Conservation (phyloP, 2,113 vertebrate genomes). For the Todiramphus chloris region DNA sequence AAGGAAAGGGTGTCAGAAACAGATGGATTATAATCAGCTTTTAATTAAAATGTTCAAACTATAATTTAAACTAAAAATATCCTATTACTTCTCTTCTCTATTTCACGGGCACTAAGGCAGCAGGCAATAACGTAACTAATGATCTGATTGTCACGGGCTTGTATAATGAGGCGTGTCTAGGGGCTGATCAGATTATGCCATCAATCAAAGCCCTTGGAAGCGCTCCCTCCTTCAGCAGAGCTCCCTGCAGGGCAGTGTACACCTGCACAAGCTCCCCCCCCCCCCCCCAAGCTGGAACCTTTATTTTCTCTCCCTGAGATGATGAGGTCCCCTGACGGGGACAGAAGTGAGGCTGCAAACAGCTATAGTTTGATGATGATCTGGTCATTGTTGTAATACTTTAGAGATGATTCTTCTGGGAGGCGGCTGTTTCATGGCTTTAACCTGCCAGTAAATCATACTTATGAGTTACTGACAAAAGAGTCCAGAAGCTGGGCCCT, state of each 20-base stretch:
- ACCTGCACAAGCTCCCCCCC: neutral
- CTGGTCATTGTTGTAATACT: neutral
- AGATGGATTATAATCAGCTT: constrained; percentile 22
- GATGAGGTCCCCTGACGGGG: neutral
- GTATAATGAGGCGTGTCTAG: neutral
- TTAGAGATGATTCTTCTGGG: neutral
- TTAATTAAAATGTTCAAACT: constrained; percentile 28
- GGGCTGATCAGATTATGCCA: neutral
- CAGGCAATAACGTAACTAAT: neutral
- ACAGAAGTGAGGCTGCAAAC: neutral
- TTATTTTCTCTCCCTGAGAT: neutral
- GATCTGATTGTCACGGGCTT: neutral
- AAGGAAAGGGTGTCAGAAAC: neutral
- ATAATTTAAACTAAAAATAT: constrained; percentile 36
- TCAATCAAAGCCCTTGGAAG: neutral
- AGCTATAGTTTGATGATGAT: neutral
- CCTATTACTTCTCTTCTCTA: neutral
- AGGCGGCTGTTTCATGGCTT: neutral
- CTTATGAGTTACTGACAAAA: neutral
- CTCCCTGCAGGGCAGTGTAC: neutral
- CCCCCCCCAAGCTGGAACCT: neutral
- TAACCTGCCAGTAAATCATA: neutral
- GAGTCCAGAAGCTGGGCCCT: neutral
- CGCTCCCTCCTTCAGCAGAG: neutral
- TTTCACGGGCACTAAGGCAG: neutral